Base-by-base conservation (phyloP, 2,113 vertebrate species). In the Sciurus niger region DNA sequence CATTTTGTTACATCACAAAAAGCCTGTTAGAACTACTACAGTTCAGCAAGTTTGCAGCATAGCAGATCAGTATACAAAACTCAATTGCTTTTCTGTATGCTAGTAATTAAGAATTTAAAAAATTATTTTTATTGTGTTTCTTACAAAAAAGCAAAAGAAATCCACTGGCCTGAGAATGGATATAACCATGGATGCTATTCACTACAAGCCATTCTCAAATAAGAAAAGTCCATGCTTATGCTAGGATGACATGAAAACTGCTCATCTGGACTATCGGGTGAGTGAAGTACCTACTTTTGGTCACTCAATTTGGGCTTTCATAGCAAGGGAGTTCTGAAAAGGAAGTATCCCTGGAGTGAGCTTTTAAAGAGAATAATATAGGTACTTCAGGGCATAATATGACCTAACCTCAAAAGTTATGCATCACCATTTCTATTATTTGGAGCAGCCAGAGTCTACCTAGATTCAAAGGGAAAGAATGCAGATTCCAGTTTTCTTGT, bases 31-130 rank as follows among this genome's bases (percentile, higher is more conserved):
- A 83, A 84, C 53, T 68, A 92, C 3, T 70, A 28, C 14, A 73
- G 60, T 48, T 84, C 58, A 72, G 46, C n/a, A 80, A 73, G 13
- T 84, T 72, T 76, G 63, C 84, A 79, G 46, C 30, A 89, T 60
- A 91, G 0, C 78, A 72, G 34, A 65, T 72, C 37, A 87, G 22
- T 79, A 28, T 60, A 68, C 73, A 95, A 95, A 97, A 68, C 58
- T 51, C 30, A 82, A 46, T 74, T 58, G 17, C 74, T 86, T 88
- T 85, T 68, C 20, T 48, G 3, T 63, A 86, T 55, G 63, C 25
- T 53, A 34, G 30, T 53, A 89, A 79, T 90, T 53, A 93, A 76
- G 32, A 93, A 25, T 4, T 77, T 32, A 9, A 93, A 85, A 58
- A 58, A 58, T 58, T 58, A 58, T 20, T 53, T 65, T 25, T 30